A percentile compares a stretch with the other conserved stretches of the same genome.
Evolutionary conservation across 1,140 invertebrate species (phyloP).

Genomic region (Drosophila bocqueti): DNA sequence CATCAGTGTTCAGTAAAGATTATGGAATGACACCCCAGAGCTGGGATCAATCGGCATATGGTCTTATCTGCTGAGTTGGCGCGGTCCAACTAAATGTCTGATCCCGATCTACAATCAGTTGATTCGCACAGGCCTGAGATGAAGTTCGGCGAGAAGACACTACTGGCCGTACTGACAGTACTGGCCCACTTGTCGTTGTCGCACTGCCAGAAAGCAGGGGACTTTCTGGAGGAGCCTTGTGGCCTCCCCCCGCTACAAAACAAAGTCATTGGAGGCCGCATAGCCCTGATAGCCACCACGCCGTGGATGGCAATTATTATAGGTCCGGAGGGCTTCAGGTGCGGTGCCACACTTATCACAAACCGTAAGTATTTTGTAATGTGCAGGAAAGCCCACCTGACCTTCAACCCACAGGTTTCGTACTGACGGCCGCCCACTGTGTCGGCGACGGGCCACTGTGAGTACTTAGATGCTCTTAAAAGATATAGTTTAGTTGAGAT

Average conservation of each 20-base stretch:
- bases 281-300: neutral
- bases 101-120: neutral
- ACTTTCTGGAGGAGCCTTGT: constrained; percentile 11
- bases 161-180: neutral
- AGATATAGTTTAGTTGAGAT: neutral
- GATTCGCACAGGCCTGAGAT: neutral
- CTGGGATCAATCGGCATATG: neutral
- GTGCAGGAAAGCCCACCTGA: too few species aligned
- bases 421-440: constrained; percentile 14
- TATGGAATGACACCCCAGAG: neutral
- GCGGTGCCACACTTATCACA: constrained; percentile 12
- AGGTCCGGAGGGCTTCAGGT: neutral
- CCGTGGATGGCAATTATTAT: constrained; percentile 20
- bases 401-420: constrained; percentile 4
- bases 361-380: constrained; percentile 6
- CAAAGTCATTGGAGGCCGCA: neutral
- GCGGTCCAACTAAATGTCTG: too few species aligned
- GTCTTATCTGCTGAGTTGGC: constrained; percentile 1
- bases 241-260: neutral
- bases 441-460: neutral
- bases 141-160: neutral
- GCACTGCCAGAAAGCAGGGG: neutral
- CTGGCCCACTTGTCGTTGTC: neutral
- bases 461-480: neutral
- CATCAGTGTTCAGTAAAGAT: neutral